Conservation (phyloP, 1,140 invertebrate species). For the Teleogryllus occipitalis region DNA sequence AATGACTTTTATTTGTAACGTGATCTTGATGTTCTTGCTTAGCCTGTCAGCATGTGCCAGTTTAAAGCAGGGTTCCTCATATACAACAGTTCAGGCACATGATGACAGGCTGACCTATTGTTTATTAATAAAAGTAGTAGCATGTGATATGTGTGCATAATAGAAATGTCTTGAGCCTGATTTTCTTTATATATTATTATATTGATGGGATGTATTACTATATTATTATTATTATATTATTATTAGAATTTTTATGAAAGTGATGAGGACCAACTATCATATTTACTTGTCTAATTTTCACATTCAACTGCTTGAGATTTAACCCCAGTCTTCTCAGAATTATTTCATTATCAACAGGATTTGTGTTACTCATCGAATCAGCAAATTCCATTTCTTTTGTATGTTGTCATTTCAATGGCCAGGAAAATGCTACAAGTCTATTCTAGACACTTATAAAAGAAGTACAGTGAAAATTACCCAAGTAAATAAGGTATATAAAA, state of each 20-base stretch:
- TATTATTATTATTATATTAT: slow-evolving; percentile 16
- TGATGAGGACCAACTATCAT: slow-evolving; percentile 18
- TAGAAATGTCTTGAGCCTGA: neutral
- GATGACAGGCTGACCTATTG: neutral
- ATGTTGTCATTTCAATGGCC: too few relatives aligned
- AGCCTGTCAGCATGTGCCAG: neutral
- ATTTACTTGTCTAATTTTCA: slow-evolving; percentile 14
- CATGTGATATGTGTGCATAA: slow-evolving; percentile 11
- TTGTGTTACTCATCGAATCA: too few relatives aligned
- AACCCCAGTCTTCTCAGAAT: too few relatives aligned
- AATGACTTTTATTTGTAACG: neutral
- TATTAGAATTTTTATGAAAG: slow-evolving; percentile 18
- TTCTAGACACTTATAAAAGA: too few relatives aligned
- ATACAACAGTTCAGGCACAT: slow-evolving; percentile 14
- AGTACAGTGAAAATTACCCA: neutral
- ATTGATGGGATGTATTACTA: slow-evolving; percentile 13
- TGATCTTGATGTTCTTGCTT: slow-evolving; percentile 7
- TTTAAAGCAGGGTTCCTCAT: slow-evolving; percentile 18
- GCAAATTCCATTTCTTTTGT: too few relatives aligned
- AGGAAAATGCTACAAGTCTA: too few relatives aligned
- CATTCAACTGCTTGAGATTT: neutral
- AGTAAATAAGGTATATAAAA: slow-evolving; percentile 2
- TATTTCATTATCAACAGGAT: too few relatives aligned
- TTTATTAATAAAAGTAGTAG: slow-evolving; percentile 11
- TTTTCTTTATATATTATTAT: slow-evolving; percentile 18